Conservation (phyloP, 2,797 vertebrate species). For the Sebastes jordani region DNA sequence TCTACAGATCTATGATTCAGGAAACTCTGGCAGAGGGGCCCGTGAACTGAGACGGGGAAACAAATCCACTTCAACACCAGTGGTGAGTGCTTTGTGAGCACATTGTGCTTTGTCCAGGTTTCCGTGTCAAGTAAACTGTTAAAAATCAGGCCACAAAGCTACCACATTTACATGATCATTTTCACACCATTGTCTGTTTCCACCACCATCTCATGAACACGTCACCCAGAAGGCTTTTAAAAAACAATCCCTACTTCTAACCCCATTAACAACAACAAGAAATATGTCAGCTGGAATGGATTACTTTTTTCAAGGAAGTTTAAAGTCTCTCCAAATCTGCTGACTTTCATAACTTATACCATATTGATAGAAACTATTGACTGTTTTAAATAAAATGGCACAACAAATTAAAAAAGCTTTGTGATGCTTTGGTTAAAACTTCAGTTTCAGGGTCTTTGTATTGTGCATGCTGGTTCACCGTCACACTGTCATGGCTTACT, state of each 20-base stretch:
- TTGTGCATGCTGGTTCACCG: neutral
- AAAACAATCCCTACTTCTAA: neutral
- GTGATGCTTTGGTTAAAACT: neutral
- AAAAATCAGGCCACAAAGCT: neutral
- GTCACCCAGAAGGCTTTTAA: neutral
- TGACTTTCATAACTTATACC: neutral
- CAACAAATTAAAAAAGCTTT: neutral
- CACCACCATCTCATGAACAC: neutral
- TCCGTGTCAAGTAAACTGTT: neutral
- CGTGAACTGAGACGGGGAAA: neutral
- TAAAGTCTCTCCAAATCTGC: neutral
- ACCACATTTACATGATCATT: neutral
- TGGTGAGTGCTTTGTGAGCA: neutral
- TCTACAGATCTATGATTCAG: slow-evolving; percentile 4
- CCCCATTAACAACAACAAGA: neutral
- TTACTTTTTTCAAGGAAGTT: neutral
- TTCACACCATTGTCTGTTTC: neutral
- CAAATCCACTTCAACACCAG: neutral
- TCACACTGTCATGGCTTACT: neutral
- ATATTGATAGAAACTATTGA: neutral
- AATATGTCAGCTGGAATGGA: neutral
- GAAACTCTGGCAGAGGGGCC: neutral
- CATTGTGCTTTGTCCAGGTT: neutral
- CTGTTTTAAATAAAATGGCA: neutral
- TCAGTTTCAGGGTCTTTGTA: neutral